A percentile compares a stretch with the other conserved stretches of the same genome.
phyloP scores from a whole-genome alignment of 2,113 vertebrate species.

The Rhabdomys dilectus region DNA sequence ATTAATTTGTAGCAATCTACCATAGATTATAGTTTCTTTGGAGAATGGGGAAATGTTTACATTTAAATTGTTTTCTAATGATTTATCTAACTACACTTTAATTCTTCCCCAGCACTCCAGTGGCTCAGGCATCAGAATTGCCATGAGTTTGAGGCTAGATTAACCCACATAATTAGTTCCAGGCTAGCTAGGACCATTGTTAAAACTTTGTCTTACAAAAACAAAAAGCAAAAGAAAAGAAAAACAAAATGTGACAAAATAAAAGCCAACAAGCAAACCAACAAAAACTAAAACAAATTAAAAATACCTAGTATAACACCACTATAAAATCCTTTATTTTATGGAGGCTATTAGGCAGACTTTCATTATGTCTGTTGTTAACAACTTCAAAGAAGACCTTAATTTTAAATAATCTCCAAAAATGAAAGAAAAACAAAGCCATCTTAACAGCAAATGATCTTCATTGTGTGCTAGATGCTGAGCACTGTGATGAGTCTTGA shows the following conservation, averaged over 20 bases:
- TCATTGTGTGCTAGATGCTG: not conserved
- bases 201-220: not conserved
- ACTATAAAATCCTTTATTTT: not conserved
- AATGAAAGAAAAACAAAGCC: not conserved
- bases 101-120: not conserved
- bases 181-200: not conserved
- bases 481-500: no score
- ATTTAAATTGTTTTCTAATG: not conserved
- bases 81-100: conserved; percentile 28
- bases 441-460: not conserved
- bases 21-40: not conserved
- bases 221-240: no score
- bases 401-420: not conserved
- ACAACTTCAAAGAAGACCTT: not conserved
- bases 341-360: not conserved
- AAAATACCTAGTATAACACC: not conserved
- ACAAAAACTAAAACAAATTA: not conserved
- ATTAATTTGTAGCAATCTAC: not conserved
- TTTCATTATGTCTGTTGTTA: conserved; percentile 27
- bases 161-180: not conserved
- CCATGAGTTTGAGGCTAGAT: not conserved
- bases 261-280: not conserved
- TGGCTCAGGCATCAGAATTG: not conserved
- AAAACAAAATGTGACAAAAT: not conserved
- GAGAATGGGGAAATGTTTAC: not conserved